Base-by-base conservation (phyloP, 2,888 invertebrate genomes). In the Choristoneura rosaceana region DNA sequence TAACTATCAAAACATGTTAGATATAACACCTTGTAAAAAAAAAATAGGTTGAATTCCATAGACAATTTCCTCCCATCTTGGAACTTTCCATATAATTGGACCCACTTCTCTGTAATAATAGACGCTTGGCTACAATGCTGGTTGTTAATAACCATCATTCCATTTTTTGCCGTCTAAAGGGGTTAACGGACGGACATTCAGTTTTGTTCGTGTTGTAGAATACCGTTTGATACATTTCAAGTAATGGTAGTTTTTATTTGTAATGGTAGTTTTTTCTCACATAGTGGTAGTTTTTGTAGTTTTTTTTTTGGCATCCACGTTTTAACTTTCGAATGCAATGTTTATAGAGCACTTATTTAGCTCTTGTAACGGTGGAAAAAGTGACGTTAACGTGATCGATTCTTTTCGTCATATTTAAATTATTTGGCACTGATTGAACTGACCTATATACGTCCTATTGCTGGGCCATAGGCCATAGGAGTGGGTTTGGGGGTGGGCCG, bases 1-100 rank as follows among this genome's bases (percentile, higher is more conserved):
- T 15, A 47, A n/a, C 17, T 52, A 52, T 52, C 50, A 3, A 55
- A 10, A 25, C 55, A 25, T 55, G 25, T 55, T 4, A 55, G 25
- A 55, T 25, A 25, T 55, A 41, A 17, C 61, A 17, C 17, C 17
- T 61, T 4, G 47, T 66, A 60, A 52, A 61, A 60, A 52, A 61
- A 60, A 61, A 71, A 69, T 45, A 47, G 67, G 62, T 45, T 62
- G 34, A 64, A 73, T 69, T 73, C 73, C 73, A 45, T 33, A 52
- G 59, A 34, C 64, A 69, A 73, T 63, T 55, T 65, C 50, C 59
- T 59, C n/a, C 45, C 10, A 63, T 41, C 3, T 25, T 59, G n/a
- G 33, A 50, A 50, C 74, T 74, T 74, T 74, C 74, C 50, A 66
- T 50, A 69, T 73, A 74, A 74, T 74, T 69, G 59, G 65, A 65